Percentiles rank a stretch among this genome's conserved stretches.
Conservation (phyloP, 2,113 vertebrate genomes). For the Mirza zaza region DNA sequence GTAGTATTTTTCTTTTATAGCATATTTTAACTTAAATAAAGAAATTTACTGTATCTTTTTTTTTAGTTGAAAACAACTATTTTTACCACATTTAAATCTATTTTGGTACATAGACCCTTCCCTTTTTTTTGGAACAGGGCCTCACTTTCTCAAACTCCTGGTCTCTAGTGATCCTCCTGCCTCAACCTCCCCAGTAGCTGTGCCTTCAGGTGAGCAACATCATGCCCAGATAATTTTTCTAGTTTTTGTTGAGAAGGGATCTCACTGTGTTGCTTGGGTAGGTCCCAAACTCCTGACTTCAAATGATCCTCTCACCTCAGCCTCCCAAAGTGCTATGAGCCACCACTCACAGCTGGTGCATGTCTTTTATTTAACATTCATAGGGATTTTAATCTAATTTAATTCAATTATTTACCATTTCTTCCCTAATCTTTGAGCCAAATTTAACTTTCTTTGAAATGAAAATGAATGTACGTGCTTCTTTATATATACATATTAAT, state of each 20-base stretch:
- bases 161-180: too few species aligned
- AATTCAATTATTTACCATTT: slow-evolving; percentile 8
- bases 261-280: neutral
- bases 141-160: too few species aligned
- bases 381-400: neutral
- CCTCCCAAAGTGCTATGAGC: too few species aligned
- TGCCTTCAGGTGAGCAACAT: too few species aligned
- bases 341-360: too few species aligned
- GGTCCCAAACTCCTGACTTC: too few species aligned
- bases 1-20: neutral
- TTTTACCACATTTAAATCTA: neutral
- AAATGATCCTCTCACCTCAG: too few species aligned
- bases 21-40: neutral
- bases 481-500: neutral
- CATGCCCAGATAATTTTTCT: too few species aligned
- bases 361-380: neutral
- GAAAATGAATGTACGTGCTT: neutral
- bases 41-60: neutral
- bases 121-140: too few species aligned
- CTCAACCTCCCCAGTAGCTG: too few species aligned
- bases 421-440: neutral
- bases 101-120: neutral
- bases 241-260: too few species aligned
- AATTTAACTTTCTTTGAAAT: slow-evolving; percentile 5
- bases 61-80: neutral